phyloP scores from a whole-genome alignment of 1,140 invertebrate genomes.

The Danaus plexippus region DNA sequence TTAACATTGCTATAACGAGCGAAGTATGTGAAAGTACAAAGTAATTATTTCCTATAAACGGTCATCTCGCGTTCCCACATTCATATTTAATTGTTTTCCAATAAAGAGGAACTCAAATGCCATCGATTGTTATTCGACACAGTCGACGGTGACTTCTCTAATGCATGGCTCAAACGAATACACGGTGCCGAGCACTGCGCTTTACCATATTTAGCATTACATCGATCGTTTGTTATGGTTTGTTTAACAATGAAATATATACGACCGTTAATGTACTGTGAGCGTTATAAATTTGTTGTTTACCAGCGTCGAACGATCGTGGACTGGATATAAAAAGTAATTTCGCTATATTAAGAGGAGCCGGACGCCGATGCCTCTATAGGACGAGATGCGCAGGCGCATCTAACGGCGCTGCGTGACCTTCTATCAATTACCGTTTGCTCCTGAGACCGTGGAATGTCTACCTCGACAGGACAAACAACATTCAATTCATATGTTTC shows the following conservation, averaged over 20 bases:
- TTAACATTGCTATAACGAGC: too few species aligned
- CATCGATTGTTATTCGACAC: conserved; percentile 14
- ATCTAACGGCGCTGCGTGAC: conserved; percentile 53
- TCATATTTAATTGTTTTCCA: conserved; percentile 22
- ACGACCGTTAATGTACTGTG: neutral
- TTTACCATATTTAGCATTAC: neutral
- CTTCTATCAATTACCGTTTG: conserved; percentile 64
- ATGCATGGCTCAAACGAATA: neutral
- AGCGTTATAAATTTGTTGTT: conserved; percentile 4
- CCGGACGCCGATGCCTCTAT: conserved; percentile 44
- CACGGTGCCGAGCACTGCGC: too few species aligned
- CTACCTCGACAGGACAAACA: conserved; percentile 19
- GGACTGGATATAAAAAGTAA: conserved; percentile 19
- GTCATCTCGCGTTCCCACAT: conserved; percentile 18
- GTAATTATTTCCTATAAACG: conserved; percentile 13
- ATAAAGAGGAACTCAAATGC: conserved; percentile 14
- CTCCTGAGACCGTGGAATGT: conserved; percentile 35
- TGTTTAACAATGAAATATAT: neutral
- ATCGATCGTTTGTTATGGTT: neutral
- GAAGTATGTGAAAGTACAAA: conserved; percentile 3
- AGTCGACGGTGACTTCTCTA: conserved; percentile 5
- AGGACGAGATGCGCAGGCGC: conserved; percentile 49
- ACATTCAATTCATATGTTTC: too few species aligned
- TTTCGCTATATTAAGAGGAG: conserved; percentile 27
- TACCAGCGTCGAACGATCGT: conserved; percentile 2